Evolutionary conservation across 2,113 vertebrate genomes (phyloP), one percentile per base, ranked within the genome.

Genomic region (Poeciliopsis occidentalis): DNA sequence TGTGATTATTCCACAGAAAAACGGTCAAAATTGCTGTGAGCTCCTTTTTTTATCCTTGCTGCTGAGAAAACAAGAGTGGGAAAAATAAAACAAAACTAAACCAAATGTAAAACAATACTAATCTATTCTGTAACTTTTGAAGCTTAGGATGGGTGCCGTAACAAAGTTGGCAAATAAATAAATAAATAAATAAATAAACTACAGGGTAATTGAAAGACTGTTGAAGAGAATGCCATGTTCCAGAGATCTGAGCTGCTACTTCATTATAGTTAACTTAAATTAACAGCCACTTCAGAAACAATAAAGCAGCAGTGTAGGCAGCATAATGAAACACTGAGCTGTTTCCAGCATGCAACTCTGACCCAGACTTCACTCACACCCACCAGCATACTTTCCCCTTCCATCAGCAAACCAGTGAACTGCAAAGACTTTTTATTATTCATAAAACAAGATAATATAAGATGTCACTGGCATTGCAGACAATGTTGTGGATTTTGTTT

Each of bases 361-460:
- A 91, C 86, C 88, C 90, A 89, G 90, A 92, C 89, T 92, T 86
- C 79, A 85, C 90, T 88, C 83, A 79, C 82, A 85, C 81, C 80
- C 89, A 89, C 87, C 85, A 69, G 73, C 85, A 88, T 82, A 80
- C 76, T 91, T 94, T 94, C 86, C 91, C 92, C 89, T 90, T 27
- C 74, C 87, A 91, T 94, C 92, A 94, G 91, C 93, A 94, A 90
- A 86, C 84, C 87, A 83, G 79, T 87, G 86, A 90, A 87, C 86
- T 68, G 85, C 76, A 87, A 91, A 82, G 65, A 54, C 78, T 71
- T 74, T 92, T 90, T 88, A 92, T 86, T 92, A 91, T 91, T 90
- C 87, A 90, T 91, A 90, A 93, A 95, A 89, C 82, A 88, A 87
- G 81, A 89, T 80, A 69, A 87, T 90, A 88, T 87, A 88, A 86